Conservation (phyloP, 2,113 vertebrate species). For the Epinephelus fuscoguttatus region DNA sequence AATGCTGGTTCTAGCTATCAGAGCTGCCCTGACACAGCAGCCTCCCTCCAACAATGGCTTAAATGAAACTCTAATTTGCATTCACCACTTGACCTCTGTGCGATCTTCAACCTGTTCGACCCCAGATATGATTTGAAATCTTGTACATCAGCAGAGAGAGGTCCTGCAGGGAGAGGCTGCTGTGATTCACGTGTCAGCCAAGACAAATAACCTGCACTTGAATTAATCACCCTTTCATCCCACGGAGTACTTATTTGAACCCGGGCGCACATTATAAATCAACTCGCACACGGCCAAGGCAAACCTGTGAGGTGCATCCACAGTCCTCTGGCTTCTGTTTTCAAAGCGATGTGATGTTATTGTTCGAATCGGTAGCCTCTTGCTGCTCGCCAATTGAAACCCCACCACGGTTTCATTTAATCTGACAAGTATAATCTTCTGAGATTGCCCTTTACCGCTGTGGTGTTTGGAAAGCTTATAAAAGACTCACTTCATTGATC, state of each 20-base stretch:
- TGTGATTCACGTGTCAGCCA: constrained; percentile 18
- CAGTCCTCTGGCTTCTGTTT: constrained; percentile 10
- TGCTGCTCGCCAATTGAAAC: constrained; percentile 47
- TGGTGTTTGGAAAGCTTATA: constrained; percentile 68
- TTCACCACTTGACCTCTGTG: not conserved
- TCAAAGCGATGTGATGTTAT: not conserved
- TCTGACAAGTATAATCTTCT: constrained; percentile 72
- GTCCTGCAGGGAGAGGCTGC: not conserved
- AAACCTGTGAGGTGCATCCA: not conserved
- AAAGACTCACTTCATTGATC: constrained; percentile 74
- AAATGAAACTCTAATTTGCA: constrained; percentile 26
- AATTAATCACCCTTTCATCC: constrained; percentile 46
- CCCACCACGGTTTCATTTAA: constrained; percentile 61
- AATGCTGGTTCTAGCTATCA: constrained; percentile 2
- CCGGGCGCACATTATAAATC: constrained; percentile 3
- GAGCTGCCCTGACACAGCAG: not conserved
- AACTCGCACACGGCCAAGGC: not conserved
- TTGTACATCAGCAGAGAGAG: constrained; percentile 30
- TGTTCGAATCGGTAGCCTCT: constrained; percentile 36
- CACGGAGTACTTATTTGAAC: constrained; percentile 7
- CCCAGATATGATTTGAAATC: constrained; percentile 31
- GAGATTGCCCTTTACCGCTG: constrained; percentile 63
- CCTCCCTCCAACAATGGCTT: not conserved
- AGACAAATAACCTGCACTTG: constrained; percentile 46
- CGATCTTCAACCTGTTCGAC: not conserved